Evolutionary conservation across 2,888 invertebrate genomes (phyloP).

Genomic region (Leucania comma): DNA sequence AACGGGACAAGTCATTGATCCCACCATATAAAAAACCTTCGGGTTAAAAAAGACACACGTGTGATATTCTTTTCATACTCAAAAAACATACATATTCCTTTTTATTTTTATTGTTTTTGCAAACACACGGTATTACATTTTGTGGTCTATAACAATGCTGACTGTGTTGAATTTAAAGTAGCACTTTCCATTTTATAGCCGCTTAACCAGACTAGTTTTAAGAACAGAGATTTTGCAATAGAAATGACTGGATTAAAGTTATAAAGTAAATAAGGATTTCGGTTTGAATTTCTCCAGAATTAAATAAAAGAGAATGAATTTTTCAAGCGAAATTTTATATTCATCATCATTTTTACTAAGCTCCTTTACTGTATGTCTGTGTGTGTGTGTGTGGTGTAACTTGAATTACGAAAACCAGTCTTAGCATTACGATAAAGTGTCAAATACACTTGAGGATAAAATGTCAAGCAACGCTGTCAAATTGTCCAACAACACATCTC

Average conservation of each 20-base stretch:
- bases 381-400: too few species aligned
- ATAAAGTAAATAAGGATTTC: slow-evolving; percentile 26
- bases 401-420: background rate
- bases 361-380: too few species aligned
- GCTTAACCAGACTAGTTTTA: slow-evolving; percentile 37
- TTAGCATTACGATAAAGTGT: background rate
- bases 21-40: too few species aligned
- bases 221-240: slow-evolving; percentile 32
- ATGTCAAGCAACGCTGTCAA: too few species aligned
- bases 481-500: too few species aligned
- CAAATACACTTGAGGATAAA: too few species aligned
- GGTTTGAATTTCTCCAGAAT: slow-evolving; percentile 8
- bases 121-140: slow-evolving; percentile 40
- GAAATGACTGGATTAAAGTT: slow-evolving; percentile 28
- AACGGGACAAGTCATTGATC: too few species aligned
- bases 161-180: slow-evolving; percentile 47
- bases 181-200: slow-evolving; percentile 34
- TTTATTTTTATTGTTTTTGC: slow-evolving; percentile 36
- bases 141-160: slow-evolving; percentile 38
- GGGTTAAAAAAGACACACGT: too few species aligned
- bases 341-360: background rate
- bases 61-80: too few species aligned
- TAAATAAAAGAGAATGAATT: background rate
- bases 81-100: slow-evolving; percentile 6
- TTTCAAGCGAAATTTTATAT: background rate